Percentiles rank a stretch among this genome's conserved stretches.
These are phyloP conservation scores for Corynorhinus townsendii DNA, from an alignment of 2,113 vertebrate genomes.

Conservation along the genomic window DNA sequence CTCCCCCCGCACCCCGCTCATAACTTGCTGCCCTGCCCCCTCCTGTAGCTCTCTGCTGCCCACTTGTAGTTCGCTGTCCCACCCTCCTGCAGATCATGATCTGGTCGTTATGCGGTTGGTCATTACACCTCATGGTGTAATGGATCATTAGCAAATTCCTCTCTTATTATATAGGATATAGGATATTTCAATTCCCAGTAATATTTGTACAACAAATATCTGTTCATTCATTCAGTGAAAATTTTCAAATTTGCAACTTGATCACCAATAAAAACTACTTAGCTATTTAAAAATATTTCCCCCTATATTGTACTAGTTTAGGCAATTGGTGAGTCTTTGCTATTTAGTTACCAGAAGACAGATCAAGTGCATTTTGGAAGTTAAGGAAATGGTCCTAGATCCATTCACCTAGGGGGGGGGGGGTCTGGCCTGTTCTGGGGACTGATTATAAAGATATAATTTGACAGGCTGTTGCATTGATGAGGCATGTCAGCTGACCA, in stretches of 20 bases:
- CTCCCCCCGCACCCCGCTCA: too few relatives aligned
- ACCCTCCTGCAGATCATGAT: too few relatives aligned
- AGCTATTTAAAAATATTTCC: neutral
- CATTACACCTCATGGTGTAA: too few relatives aligned
- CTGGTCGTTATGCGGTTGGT: too few relatives aligned
- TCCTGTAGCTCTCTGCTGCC: too few relatives aligned
- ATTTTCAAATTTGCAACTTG: neutral
- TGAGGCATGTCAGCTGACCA: neutral
- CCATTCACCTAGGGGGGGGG: neutral
- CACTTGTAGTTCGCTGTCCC: too few relatives aligned
- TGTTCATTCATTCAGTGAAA: neutral
- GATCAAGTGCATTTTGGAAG: neutral
- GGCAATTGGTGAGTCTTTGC: neutral
- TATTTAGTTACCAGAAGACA: neutral
- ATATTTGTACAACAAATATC: neutral
- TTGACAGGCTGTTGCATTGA: neutral
- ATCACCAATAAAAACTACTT: neutral
- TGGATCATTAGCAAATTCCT: too few relatives aligned
- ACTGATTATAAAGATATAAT: neutral
- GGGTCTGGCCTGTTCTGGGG: neutral
- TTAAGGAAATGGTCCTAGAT: neutral
- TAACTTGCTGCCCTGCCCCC: too few relatives aligned
- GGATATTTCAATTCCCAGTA: neutral
- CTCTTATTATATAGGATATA: too few relatives aligned
- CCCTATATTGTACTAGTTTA: neutral